Evolutionary conservation across 1,140 invertebrate genomes (phyloP), one percentile per base, ranked within the genome.

Genomic region (Drosophila guanche): DNA sequence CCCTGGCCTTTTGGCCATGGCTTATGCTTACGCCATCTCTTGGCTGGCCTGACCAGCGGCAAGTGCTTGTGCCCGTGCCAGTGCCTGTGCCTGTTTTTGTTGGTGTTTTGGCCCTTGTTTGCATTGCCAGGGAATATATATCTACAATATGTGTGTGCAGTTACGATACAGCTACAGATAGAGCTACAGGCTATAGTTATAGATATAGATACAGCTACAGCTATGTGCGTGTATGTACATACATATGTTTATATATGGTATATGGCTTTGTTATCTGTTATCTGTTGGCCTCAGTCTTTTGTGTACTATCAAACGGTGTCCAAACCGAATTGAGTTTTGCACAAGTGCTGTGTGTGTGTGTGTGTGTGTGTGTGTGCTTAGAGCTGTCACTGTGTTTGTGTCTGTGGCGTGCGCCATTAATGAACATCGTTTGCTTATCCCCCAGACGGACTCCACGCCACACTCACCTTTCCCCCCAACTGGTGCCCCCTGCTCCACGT

Each of bases 341-440:
- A 65, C 58, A 73, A 71, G 37, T 53, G 42, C 37, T 56, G 63
- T 65, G 48, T 63, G 33, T 20, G 10, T 22, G 14, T 37, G 10
- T 37, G 10, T 63, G 55, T 63, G 47, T n/a, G 10, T 20, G 25
- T 46, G 16, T 8, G 43, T 46, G 16, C 7, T 29, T 14, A 1
- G 5, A 27, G 25, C 5, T 27, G 25, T 27, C 33, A 3, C 6
- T 67, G 46, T 33, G 7, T 12, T 7, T 22, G 20, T 37, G 62
- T 56, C 51, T 67, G 50, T 85, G 77, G 81, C 80, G 80, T 85
- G 81, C 81, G 80, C 76, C 80, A 80, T 86, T 85, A 85, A 85
- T 85, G 80, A 80, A 85, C 81, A 73, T 69, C 81, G 76, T 84
- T 84, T 80, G 80, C 81, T 86, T 84, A 80, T 84, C 81, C 33